These are phyloP conservation scores for Oncorhynchus keta DNA, from an alignment of 2,113 vertebrate genomes.

Conservation along the genomic window DNA sequence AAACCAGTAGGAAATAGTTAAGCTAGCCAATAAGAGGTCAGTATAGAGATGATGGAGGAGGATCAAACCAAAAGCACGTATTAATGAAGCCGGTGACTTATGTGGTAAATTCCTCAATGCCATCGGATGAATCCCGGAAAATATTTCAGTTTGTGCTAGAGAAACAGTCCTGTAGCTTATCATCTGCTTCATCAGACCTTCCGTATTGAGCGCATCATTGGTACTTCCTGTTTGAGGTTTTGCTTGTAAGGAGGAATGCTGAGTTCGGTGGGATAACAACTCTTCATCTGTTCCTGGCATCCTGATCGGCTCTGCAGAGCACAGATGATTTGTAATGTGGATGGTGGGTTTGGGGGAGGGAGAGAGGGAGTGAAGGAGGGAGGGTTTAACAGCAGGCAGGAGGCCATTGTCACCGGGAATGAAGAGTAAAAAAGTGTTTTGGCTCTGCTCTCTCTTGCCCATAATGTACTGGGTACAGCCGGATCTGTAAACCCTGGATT, in stretches of 20 bases:
- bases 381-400: background rate
- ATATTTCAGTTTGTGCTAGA: no score
- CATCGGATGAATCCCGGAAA: no score
- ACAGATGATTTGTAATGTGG: conserved; percentile 33
- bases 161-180: no score
- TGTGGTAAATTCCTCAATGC: no score
- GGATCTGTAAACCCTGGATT: background rate
- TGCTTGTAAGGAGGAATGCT: background rate
- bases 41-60: background rate
- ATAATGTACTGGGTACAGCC: background rate
- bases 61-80: no score
- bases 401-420: background rate
- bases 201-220: no score
- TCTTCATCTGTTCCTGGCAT: conserved; percentile 36
- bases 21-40: background rate
- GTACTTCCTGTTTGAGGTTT: no score
- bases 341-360: conserved; percentile 23
- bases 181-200: no score
- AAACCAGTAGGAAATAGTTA: background rate
- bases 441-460: background rate
- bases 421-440: background rate
- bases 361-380: background rate
- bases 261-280: background rate
- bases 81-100: no score
- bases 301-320: background rate